Evolutionary conservation across 2,113 vertebrate genomes (phyloP), one percentile per base, ranked within the genome.

Genomic region (Hypocryptadius cinnamomeus): DNA sequence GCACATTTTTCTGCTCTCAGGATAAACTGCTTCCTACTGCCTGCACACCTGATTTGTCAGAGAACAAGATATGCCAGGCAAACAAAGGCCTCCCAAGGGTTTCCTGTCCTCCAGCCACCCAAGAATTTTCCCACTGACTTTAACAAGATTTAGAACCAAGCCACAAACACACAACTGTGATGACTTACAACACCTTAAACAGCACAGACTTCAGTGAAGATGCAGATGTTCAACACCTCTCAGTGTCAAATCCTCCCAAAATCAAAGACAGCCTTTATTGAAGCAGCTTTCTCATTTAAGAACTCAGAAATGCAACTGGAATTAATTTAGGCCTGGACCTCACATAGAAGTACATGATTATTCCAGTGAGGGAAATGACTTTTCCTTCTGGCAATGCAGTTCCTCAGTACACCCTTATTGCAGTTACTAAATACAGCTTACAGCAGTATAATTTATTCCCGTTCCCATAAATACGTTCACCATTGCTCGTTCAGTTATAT

Each of bases 281-380:
- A 88, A 88, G 68, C 30, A 88, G 76, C 6, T 65, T 93, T 79
- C n/a, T 66, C 4, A 1, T 65, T 60, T 59, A 76, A 79, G n/a
- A 56, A 79, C 42, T 66, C 74, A 89, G 68, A 96, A 87, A 93
- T 33, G 31, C 60, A 94, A 92, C 42, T 83, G 87, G 79, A 94
- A 85, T 90, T 78, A 90, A 96, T 91, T 88, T 91, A 90, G 59
- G 30, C 50, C 54, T 77, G 42, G 35, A 28, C 54, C 28, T 50
- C 54, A 69, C 39, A 50, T 0, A 66, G 28, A 61, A 87, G 47
- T 64, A 81, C 33, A 45, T 65, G 73, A 92, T 65, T 89, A 92
- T 83, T 87, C 71, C 87, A 92, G 71, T 9, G 81, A 94, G 79
- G 33, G 61, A 86, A 85, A 54, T 53, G 53, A 78, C 79, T 86